Base-by-base conservation (phyloP, 2,113 vertebrate species). In the Pomatostomus ruficeps region DNA sequence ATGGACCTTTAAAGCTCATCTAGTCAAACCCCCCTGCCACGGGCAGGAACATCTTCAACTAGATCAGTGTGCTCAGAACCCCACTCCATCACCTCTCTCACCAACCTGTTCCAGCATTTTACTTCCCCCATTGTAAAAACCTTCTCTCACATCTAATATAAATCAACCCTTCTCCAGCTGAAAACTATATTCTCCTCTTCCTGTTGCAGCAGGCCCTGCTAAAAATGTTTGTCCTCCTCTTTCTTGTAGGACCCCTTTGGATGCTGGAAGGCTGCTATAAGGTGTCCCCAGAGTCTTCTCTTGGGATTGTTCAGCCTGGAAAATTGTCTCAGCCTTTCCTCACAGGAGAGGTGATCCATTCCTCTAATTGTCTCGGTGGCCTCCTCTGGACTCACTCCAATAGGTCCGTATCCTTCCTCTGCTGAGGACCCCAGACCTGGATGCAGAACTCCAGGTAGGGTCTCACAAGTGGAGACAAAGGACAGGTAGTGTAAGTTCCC, bases 51-150 rank as follows among this genome's bases (percentile, higher is more conserved):
- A 52, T 22, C 38, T 67, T 46, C n/a, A 46, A 6, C 11, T 38
- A 38, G 28, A 40, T 14, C 0, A 0, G 20, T 7, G 10, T 74
- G 45, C 46, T 46, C n/a, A 46, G 38, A 75, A 24, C 3, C 1
- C 17, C 29, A 15, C 15, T 21, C 24, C 38, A 67, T 16, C 45
- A 31, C 9, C 19, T 59, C 52, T 51, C 16, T 26, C 1, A 0
- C 9, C 40, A 54, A 14, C 17, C 21, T 54, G 6, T 31, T 52
- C 16, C 8, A 25, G n/a, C 4, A 3, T 67, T 67, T 82, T 46
- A 61, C 9, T 33, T 75, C 16, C 21, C n/a, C 40, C 46, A 31
- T 9, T 13, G 14, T n/a, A 46, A 67, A 67, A 89, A 31, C 13
- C 29, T 74, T 81, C 45, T 67, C 51, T 58, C 38, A 22, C 10